These are phyloP conservation scores for Drosophila truncata DNA, from an alignment of 1,140 invertebrate species.

Conservation along the genomic window DNA sequence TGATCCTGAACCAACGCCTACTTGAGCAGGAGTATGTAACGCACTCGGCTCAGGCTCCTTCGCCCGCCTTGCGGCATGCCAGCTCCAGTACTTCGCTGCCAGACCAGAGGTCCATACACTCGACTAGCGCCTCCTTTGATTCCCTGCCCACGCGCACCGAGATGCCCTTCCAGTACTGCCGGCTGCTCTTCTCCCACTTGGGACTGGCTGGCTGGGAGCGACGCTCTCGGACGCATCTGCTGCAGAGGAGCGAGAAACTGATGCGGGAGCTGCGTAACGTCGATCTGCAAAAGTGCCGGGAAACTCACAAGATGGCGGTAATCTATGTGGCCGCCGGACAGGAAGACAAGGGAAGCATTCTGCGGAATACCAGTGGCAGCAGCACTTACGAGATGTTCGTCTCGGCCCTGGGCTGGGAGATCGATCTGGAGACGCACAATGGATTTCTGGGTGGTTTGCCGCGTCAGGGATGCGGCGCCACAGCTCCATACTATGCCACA, in stretches of 20 bases:
- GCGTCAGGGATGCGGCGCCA: constrained; percentile 95
- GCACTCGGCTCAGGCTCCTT: constrained; percentile 80
- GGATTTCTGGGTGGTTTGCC: constrained; percentile 98
- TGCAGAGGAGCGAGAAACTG: constrained; percentile 96
- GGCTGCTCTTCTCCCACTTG: constrained; percentile 95
- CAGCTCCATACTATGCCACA: constrained; percentile 98
- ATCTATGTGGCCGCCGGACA: constrained; percentile 99
- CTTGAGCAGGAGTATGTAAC: constrained; percentile 90
- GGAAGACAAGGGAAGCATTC: constrained; percentile 97
- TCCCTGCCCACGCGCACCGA: constrained; percentile 73
- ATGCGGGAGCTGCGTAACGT: constrained; percentile 96
- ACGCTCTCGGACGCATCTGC: constrained; percentile 92
- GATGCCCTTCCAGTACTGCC: constrained; percentile 92
- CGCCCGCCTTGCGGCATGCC: constrained; percentile 49
- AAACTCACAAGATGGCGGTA: constrained; percentile 99
- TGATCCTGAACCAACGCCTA: constrained; percentile 92
- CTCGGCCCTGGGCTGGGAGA: constrained; percentile 97
- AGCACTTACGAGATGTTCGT: constrained; percentile 98
- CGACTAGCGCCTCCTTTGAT: constrained; percentile 68
- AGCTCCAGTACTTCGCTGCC: constrained; percentile 42
- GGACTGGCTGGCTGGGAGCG: constrained; percentile 96
- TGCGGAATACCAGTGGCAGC: constrained; percentile 94
- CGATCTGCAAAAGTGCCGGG: constrained; percentile 95
- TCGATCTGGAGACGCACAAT: constrained; percentile 96
- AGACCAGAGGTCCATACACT: constrained; percentile 72